phyloP scores from a whole-genome alignment of 2,113 vertebrate species.

The Raphicerus campestris region DNA sequence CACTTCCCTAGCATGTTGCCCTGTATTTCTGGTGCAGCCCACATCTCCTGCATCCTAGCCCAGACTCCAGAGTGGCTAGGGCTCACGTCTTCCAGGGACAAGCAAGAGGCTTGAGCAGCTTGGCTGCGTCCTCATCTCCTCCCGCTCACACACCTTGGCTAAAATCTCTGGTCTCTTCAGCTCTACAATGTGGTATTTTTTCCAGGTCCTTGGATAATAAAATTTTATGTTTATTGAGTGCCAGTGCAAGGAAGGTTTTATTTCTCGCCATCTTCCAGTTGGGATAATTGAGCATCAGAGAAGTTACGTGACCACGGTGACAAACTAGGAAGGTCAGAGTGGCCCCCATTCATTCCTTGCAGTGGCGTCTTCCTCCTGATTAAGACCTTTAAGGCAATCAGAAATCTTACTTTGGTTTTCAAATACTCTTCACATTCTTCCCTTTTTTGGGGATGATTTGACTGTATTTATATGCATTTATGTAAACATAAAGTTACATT shows the following conservation, averaged over 20 bases:
- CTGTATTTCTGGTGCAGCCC: neutral
- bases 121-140: neutral
- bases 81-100: neutral
- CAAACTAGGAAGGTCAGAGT: neutral
- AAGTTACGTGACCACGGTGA: neutral
- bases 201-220: neutral
- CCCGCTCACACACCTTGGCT: neutral
- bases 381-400: neutral
- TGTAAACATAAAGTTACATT: neutral
- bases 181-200: neutral
- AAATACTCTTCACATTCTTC: neutral
- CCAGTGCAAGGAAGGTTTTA: neutral
- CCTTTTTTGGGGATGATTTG: neutral
- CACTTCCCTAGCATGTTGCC: rapidly evolving
- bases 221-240: neutral
- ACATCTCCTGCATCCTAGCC: neutral
- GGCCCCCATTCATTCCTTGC: neutral
- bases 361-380: neutral
- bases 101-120: neutral
- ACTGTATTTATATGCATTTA: neutral
- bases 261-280: neutral
- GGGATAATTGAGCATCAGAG: neutral
- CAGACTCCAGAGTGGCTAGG: neutral
- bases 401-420: neutral
- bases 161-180: neutral